Evolutionary conservation across 2,797 vertebrate genomes (phyloP), one percentile per base, ranked within the genome.

Genomic region (Enteromius radiatus): DNA sequence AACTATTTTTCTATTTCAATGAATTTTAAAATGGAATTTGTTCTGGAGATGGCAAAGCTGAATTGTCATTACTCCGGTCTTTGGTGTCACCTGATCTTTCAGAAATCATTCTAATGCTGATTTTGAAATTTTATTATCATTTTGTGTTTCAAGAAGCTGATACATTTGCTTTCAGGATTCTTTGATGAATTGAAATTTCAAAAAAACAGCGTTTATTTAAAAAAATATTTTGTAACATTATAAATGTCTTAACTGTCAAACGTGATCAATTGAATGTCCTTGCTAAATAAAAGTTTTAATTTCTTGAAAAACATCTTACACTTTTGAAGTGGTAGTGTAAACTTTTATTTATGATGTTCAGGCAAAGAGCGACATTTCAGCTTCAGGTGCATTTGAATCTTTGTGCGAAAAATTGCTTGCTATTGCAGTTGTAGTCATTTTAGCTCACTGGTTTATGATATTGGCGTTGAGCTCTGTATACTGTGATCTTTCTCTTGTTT

Each of bases 391-490:
- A 33, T 49, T 49, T 43, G 15, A 69, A 69, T 6, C 4, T 36
- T 38, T 56, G 45, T 59, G 49, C 2, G 5, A 49, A 11, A 77
- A 52, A 41, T 47, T 6, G 12, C 38, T 80, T 47, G 26, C 36
- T 54, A 47, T 63, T 73, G 41, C 69, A 10, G 23, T 61, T 65
- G 31, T 43, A 11, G 19, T 67, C 23, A 45, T 21, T 61, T 61
- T 47, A 4, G 0, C 61, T 82, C 49, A 59, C 19, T 69, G 36
- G 7, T 77, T 83, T 61, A 76, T 77, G 28, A 47, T 15, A 70
- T 69, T 77, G 49, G 73, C 49, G 33, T 19, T 17, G 3, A 83
- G 23, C 49, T 36, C 28, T 26, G 5, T 26, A 17, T 61, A 23
- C 38, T 77, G 28, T 28, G 31, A 28, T 76, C 26, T 49, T 17